These are phyloP conservation scores for Drosophila elegans DNA, from an alignment of 1,140 invertebrate species.

Conservation along the genomic window DNA sequence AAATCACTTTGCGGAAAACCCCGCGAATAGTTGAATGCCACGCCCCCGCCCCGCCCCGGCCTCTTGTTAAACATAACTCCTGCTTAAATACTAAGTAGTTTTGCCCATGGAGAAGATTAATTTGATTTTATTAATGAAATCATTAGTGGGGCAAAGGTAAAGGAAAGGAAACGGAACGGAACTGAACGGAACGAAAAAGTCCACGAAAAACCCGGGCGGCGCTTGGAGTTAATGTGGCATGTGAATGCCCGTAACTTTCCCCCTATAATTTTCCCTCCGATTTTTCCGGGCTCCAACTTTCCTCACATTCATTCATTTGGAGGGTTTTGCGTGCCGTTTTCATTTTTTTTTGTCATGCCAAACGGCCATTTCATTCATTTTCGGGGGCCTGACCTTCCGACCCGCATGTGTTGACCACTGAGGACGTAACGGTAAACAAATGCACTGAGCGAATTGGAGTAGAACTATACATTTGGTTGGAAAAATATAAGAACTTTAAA, in stretches of 20 bases:
- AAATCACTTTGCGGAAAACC: neutral
- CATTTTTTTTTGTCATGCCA: slow-evolving; percentile 46
- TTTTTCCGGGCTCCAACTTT: slow-evolving; percentile 1
- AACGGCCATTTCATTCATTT: slow-evolving; percentile 55
- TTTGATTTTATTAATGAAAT: slow-evolving; percentile 81
- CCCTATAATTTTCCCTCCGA: slow-evolving; percentile 29
- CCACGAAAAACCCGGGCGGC: slow-evolving; percentile 13
- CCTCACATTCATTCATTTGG: slow-evolving; percentile 17
- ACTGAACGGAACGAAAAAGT: slow-evolving; percentile 9
- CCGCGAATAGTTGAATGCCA: neutral
- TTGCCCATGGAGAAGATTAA: slow-evolving; percentile 52
- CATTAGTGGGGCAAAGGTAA: slow-evolving; percentile 60
- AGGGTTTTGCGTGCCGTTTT: slow-evolving; percentile 16
- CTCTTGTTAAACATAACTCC: slow-evolving; percentile 46
- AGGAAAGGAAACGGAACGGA: slow-evolving; percentile 21
- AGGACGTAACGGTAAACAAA: slow-evolving; percentile 55
- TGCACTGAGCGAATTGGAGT: slow-evolving; percentile 5
- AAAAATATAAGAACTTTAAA: too few species aligned
- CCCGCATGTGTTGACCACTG: slow-evolving; percentile 22
- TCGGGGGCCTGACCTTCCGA: slow-evolving; percentile 9
- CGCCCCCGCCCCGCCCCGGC: neutral
- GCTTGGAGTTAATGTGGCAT: slow-evolving; percentile 66
- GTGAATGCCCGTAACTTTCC: slow-evolving; percentile 58
- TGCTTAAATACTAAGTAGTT: slow-evolving; percentile 70
- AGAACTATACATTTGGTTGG: neutral